Evolutionary conservation across 1,140 invertebrate genomes (phyloP).

Genomic region (Holcopasites calliopsidis): DNA sequence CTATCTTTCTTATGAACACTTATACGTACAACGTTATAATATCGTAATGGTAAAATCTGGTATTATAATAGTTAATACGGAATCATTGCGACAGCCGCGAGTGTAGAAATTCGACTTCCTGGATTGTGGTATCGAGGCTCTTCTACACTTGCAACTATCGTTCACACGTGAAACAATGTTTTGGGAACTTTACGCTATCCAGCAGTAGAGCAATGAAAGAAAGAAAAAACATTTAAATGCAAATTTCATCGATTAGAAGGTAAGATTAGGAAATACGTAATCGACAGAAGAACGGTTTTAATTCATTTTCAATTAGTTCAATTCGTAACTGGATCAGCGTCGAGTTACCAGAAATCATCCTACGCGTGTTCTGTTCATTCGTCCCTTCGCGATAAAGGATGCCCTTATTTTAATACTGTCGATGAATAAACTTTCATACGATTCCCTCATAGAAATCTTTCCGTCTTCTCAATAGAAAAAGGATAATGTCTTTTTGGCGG

Average conservation of each 20-base stretch:
- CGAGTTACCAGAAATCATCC: neutral
- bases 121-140: constrained; percentile 19
- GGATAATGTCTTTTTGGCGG: constrained; percentile 45
- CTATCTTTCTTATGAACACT: constrained; percentile 49
- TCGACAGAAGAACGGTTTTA: too few relatives aligned
- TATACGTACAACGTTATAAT: constrained; percentile 61
- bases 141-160: constrained; percentile 23
- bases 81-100: constrained; percentile 29
- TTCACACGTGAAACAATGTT: constrained; percentile 3
- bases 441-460: constrained; percentile 27
- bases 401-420: constrained; percentile 39
- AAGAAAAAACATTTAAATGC: too few relatives aligned
- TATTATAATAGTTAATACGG: constrained; percentile 47
- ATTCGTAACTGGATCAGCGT: too few relatives aligned
- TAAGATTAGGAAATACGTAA: too few relatives aligned
- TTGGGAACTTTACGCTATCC: neutral
- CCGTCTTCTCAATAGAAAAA: constrained; percentile 41
- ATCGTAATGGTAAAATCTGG: constrained; percentile 59
- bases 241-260: too few relatives aligned
- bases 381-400: neutral
- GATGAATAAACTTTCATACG: constrained; percentile 48
- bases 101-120: constrained; percentile 33
- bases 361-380: neutral
- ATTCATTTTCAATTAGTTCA: too few relatives aligned
- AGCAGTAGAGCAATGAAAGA: too few relatives aligned